phyloP scores from a whole-genome alignment of 2,113 vertebrate genomes.

The Corydoras sp. region DNA sequence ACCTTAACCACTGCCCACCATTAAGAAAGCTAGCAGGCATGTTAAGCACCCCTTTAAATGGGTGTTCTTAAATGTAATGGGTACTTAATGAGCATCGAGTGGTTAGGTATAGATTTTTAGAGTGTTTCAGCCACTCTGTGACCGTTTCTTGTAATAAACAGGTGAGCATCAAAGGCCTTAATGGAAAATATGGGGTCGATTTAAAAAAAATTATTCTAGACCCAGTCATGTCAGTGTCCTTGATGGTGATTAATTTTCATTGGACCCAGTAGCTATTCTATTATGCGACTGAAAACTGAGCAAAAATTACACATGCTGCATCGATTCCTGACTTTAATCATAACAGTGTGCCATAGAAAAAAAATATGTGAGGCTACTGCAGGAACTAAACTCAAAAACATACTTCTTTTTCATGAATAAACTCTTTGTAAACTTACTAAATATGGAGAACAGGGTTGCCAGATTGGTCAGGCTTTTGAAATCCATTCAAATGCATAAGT shows the following conservation, averaged over 20 bases:
- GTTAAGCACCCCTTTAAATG: slow-evolving; percentile 16
- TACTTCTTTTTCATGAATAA: too few relatives aligned
- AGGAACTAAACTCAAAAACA: too few relatives aligned
- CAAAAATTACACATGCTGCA: background rate
- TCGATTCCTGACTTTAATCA: background rate
- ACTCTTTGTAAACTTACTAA: too few relatives aligned
- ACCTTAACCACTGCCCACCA: background rate
- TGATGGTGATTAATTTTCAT: background rate
- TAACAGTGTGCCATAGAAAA: too few relatives aligned
- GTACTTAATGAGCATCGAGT: slow-evolving; percentile 16
- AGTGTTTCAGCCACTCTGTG: slow-evolving; percentile 7
- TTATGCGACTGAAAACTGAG: background rate
- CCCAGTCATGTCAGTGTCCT: background rate
- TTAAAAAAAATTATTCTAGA: background rate
- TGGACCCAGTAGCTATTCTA: too few relatives aligned
- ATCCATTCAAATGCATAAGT: too few relatives aligned
- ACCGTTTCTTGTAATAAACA: slow-evolving; percentile 18
- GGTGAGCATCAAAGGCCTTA: slow-evolving; percentile 14
- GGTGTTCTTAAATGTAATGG: slow-evolving; percentile 22
- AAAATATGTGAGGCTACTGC: too few relatives aligned
- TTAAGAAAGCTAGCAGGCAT: slow-evolving; percentile 18
- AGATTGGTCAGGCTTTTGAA: too few relatives aligned
- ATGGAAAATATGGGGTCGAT: slow-evolving; percentile 14
- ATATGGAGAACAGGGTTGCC: too few relatives aligned
- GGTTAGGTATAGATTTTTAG: slow-evolving; percentile 19